Base-by-base conservation (phyloP, 2,113 vertebrate genomes). In the Bujurquina vittata region DNA sequence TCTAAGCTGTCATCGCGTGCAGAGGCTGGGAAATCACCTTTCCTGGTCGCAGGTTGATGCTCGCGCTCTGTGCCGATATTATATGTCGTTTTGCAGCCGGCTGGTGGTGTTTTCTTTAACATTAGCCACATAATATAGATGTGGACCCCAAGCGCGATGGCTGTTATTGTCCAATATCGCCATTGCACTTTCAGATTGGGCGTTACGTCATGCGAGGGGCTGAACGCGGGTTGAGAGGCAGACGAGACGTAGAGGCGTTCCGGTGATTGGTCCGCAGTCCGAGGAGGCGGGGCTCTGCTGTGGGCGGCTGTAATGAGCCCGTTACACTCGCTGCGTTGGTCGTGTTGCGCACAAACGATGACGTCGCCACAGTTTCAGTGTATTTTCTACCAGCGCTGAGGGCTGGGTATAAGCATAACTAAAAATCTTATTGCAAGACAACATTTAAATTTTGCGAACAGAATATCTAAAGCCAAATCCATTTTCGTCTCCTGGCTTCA, bases 81-180 rank as follows among this genome's bases (percentile, higher is more conserved):
- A 74, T 5, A 57, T 46, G 77, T 63, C 76, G 14, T 83, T 62
- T 33, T 72, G 87, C 84, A 83, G 84, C 86, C 77, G 82, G 31
- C 77, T 75, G 78, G 86, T 77, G 59, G 80, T 31, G 85, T 84
- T 83, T 83, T 57, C 79, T 80, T 88, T n/a, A 31, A 7, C 78
- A 72, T 83, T 75, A 88, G 91, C 91, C 93, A 90, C 93, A 94
- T 94, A 91, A 92, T 90, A 82, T 5, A 89, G 90, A 93, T 77
- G 92, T 81, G 90, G 90, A 78, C 67, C 84, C 85, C 84, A 55
- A 77, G 88, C 84, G 92, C 89, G 91, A 86, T 20, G 88, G 90
- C 91, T 94, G 92, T 93, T 95, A 86, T 92, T 93, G 94, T 94
- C 91, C 90, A 91, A 87, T 89, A 89, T 93, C 94, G 94, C 94